Evolutionary conservation across 2,113 vertebrate genomes (phyloP), one percentile per base, ranked within the genome.

Genomic region (Nibea albiflora): DNA sequence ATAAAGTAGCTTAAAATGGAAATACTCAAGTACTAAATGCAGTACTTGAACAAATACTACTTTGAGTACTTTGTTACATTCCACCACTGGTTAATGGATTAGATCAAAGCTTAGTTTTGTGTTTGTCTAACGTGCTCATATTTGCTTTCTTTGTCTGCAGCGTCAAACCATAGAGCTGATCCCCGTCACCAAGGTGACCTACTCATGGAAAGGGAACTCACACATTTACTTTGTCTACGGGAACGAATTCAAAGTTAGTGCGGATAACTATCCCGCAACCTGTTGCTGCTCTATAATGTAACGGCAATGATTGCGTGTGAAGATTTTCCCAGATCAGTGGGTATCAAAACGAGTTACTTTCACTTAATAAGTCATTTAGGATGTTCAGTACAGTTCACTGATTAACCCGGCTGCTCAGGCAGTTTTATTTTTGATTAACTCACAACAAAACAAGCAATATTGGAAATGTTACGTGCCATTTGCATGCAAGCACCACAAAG

Each of bases 151-250:
- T 88, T 60, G 3, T 84, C 65, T 86, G 35, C 90, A 96, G 96
- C 94, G 94, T 80, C 96, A 96, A 78, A 93, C 84, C 26, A 82
- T 96, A 4, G 95, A 96, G 77, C 76, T 96, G 81, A 95, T 96
- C 63, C 95, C 96, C 0, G 81, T 96, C 62, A 95, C 95, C 31
- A 95, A 92, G 65, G 93, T 95, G 49, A 88, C 69, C 22, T 96
- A 96, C 82, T 53, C 53, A 2, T 96, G 95, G 96, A 93, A 95
- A 84, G 95, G 83, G 65, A 93, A 92, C 16, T 53, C 73, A 0
- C 80, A 93, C 52, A 52, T 87, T 65, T 96, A 96, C 86, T 96
- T 89, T 85, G 92, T 96, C 58, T 95, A 94, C 62, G 96, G 96
- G 15, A 95, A 92, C 4, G 95, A 96, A 71, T 94, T 91, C 61